Conservation (phyloP, 92 coral and sea anemone genomes). For the Porites evermanni region DNA sequence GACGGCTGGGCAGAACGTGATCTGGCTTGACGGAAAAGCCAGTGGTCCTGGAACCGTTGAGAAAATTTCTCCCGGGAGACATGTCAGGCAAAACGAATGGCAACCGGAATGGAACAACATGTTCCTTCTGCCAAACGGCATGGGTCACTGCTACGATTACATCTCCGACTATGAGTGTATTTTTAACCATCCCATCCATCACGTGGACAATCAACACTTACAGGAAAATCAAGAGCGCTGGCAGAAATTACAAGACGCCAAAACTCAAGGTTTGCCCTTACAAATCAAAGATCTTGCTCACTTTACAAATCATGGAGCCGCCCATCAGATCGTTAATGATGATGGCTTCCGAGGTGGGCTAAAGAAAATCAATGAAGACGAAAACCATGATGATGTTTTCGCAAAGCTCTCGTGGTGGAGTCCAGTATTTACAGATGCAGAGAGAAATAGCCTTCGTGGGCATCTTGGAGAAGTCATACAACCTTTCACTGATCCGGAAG, state of each 20-base stretch:
- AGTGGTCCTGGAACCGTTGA: no score
- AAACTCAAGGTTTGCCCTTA: neutral
- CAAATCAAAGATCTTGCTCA: constrained; percentile 13
- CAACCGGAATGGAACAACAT: no score
- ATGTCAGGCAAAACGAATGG: no score
- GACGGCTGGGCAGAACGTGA: no score
- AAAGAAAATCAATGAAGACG: constrained; percentile 19
- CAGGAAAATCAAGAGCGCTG: neutral
- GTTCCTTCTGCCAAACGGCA: no score
- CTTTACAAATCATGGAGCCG: neutral
- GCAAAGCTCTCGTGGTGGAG: constrained; percentile 44
- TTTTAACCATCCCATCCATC: constrained; percentile 17
- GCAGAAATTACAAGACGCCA: constrained; percentile 7
- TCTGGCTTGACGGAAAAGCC: no score
- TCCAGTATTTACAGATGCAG: neutral
- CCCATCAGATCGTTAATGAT: neutral
- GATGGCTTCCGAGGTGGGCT: constrained; percentile 4
- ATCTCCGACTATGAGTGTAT: constrained; percentile 34
- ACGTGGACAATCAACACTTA: neutral
- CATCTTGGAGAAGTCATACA: constrained; percentile 8
- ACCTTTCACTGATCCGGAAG: neutral
- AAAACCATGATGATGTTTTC: neutral
- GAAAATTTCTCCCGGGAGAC: no score
- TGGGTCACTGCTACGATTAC: neutral
- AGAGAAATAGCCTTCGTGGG: neutral